A percentile compares a stretch with the other conserved stretches of the same genome.
phyloP scores from a whole-genome alignment of 2,888 invertebrate species.

The Agrotis exclamationis region DNA sequence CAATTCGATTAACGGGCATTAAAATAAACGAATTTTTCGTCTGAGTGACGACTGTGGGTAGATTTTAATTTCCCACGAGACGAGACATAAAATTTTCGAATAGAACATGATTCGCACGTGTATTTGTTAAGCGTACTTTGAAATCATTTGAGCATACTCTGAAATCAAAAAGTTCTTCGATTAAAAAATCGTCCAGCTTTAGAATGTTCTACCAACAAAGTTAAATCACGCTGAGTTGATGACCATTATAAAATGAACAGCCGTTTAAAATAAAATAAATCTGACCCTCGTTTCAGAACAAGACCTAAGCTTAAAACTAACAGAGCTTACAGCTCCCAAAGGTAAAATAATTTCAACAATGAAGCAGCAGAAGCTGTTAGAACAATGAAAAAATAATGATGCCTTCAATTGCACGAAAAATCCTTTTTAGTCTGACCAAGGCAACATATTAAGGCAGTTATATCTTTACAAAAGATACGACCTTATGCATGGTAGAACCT shows the following conservation, averaged over 20 bases:
- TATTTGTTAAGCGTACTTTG: slow-evolving; percentile 28
- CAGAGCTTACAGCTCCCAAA: slow-evolving; percentile 15
- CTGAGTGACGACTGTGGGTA: slow-evolving; percentile 56
- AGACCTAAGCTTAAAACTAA: neutral
- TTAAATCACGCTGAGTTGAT: neutral
- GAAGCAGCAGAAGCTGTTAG: neutral
- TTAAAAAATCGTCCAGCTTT: neutral
- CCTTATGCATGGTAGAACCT: slow-evolving; percentile 40
- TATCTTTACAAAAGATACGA: slow-evolving; percentile 35
- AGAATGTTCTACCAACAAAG: neutral
- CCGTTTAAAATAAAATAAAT: slow-evolving; percentile 21
- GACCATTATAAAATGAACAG: slow-evolving; percentile 5
- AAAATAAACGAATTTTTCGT: slow-evolving; percentile 61
- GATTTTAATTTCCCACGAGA: slow-evolving; percentile 73
- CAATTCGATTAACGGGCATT: slow-evolving; percentile 55
- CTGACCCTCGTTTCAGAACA: neutral
- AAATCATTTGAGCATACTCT: neutral
- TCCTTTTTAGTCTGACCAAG: neutral
- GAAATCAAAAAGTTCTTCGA: neutral
- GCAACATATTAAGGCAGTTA: slow-evolving; percentile 9
- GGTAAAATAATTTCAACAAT: slow-evolving; percentile 14
- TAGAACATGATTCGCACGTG: slow-evolving; percentile 45
- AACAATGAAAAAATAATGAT: slow-evolving; percentile 5
- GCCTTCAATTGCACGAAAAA: slow-evolving; percentile 1
- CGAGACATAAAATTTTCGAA: slow-evolving; percentile 65